A percentile compares a stretch with the other conserved stretches of the same genome.
phyloP scores from a whole-genome alignment of 2,888 invertebrate species.

The Sphecodes monilicornis region DNA sequence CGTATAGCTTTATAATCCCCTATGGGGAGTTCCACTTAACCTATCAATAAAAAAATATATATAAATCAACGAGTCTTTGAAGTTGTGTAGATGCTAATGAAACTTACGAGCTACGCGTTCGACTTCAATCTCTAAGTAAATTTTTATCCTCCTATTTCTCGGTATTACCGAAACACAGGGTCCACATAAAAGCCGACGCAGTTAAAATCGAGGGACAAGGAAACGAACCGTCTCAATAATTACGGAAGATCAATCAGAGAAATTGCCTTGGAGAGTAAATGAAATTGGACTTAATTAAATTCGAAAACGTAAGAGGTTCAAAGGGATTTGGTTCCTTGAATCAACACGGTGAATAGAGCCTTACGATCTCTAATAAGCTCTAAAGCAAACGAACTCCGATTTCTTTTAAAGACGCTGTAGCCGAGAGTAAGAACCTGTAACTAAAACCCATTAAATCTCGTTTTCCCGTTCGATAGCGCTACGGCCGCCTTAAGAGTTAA shows the following conservation, averaged over 20 bases:
- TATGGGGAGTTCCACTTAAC: no score
- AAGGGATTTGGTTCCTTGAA: background rate
- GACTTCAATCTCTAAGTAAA: background rate
- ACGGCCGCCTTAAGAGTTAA: constrained; percentile 32
- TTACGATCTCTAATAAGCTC: background rate
- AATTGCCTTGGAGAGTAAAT: background rate
- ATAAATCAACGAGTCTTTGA: background rate
- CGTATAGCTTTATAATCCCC: no score
- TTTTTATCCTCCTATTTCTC: background rate
- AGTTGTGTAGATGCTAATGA: background rate
- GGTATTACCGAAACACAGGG: background rate
- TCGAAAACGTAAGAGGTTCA: background rate
- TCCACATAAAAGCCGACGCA: no score
- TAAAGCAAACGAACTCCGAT: constrained; percentile 12
- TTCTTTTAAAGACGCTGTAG: background rate
- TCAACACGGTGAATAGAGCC: background rate
- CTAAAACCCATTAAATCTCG: constrained; percentile 21
- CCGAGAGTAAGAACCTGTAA: background rate
- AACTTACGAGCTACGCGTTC: background rate
- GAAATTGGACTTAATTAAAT: background rate
- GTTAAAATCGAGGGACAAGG: background rate
- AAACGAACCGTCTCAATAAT: background rate
- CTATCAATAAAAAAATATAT: no score
- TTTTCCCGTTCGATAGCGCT: background rate
- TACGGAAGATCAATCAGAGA: background rate